phyloP scores from a whole-genome alignment of 2,113 vertebrate species.

The Chrysochloris asiatica region DNA sequence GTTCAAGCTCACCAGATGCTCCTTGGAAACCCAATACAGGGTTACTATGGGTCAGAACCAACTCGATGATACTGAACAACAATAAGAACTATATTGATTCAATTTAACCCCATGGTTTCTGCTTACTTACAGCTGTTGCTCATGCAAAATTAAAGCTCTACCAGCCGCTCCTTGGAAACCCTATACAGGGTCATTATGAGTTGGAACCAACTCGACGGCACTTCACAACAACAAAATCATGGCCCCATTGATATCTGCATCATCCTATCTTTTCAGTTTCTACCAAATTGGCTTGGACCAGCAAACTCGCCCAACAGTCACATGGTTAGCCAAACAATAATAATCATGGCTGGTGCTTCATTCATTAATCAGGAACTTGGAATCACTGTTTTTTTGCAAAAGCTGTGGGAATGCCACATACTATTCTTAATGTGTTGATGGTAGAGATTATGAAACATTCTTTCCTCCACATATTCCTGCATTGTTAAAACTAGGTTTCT shows the following conservation, averaged over 20 bases:
- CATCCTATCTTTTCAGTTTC: neutral
- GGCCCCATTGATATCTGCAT: neutral
- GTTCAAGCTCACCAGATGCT: no score
- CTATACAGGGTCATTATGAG: no score
- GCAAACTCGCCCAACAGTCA: neutral
- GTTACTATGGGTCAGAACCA: no score
- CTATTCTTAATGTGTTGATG: neutral
- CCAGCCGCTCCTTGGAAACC: no score
- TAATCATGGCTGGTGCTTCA: neutral
- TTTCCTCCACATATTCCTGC: neutral
- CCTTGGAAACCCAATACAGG: no score
- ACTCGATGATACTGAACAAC: neutral
- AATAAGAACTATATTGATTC: neutral
- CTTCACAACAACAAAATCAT: no score
- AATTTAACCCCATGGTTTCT: neutral
- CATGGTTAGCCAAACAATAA: neutral
- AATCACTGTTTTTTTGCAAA: neutral
- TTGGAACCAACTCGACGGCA: no score
- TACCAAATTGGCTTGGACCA: neutral
- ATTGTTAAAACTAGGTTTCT: neutral
- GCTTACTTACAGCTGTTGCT: neutral
- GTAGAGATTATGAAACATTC: neutral
- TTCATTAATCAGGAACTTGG: neutral
- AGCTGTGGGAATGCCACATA: neutral
- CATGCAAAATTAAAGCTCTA: neutral